A percentile compares a stretch with the other conserved stretches of the same genome.
phyloP scores from a whole-genome alignment of 2,888 invertebrate species.

The Drosophila longiperda region DNA sequence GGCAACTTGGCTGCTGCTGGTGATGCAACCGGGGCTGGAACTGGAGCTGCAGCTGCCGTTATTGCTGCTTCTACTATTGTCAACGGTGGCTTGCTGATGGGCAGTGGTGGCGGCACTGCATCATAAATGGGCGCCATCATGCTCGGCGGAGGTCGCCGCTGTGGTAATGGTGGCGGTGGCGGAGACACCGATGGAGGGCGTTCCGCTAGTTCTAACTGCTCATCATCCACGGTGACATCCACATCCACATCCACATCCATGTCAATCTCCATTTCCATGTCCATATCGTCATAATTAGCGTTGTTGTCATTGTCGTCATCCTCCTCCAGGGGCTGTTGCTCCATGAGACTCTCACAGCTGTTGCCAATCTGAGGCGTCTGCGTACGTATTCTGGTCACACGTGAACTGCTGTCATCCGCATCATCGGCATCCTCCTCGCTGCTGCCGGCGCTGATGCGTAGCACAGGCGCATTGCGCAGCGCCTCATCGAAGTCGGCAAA shows the following conservation, averaged over 20 bases:
- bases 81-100: conserved; percentile 64
- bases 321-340: conserved; percentile 54
- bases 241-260: conserved; percentile 8
- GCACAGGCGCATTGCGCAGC: conserved; percentile 80
- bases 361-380: conserved; percentile 70
- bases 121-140: conserved; percentile 54
- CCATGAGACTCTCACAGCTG: conserved; percentile 78
- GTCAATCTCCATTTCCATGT: conserved; percentile 40
- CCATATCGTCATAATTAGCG: conserved; percentile 37
- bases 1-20: conserved; percentile 42
- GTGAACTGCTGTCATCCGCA: conserved; percentile 58
- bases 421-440: conserved; percentile 69
- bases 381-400: conserved; percentile 49
- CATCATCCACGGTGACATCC: conserved; percentile 5
- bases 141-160: conserved; percentile 55
- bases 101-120: conserved; percentile 65
- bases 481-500: conserved; percentile 84
- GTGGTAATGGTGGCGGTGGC: conserved; percentile 77
- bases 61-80: not conserved
- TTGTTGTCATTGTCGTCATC: conserved; percentile 28
- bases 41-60: not conserved
- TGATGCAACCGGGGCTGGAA: conserved; percentile 5
- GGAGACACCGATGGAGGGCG: conserved; percentile 73
- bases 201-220: conserved; percentile 26
- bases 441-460: conserved; percentile 65